Evolutionary conservation across 2,113 vertebrate species (phyloP), one percentile per base, ranked within the genome.

Genomic region (Cyrtonyx montezumae): DNA sequence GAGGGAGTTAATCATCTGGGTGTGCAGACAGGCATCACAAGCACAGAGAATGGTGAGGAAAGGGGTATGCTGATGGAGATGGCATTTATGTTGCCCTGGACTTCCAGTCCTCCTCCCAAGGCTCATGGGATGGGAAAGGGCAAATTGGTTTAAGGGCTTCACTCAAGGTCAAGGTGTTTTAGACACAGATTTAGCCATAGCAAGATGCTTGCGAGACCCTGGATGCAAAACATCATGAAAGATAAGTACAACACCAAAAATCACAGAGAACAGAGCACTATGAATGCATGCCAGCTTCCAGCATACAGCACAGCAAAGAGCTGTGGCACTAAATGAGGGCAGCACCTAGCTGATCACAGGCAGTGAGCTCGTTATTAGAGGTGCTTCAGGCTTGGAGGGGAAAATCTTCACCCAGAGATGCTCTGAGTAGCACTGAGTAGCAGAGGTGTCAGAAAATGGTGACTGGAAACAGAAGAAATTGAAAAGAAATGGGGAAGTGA

Each of bases 351-450:
- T 95, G 73, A 96, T 93, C 70, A 91, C 79, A 93, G 68, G 51
- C 43, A n/a, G n/a, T 65, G 71, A 55, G 36, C 56, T 97, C 71
- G 16, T 93, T 84, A 88, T 34, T 70, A 85, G 73, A 93, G 14
- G 8, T 84, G 65, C 18, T 82, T 73, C 80, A 73, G 58, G 16
- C 58, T 84, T 40, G 51, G 66, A 85, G 63, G 36, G 36, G 48
- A 53, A 92, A 79, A 91, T 76, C 17, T 23, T 30, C 66, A 46
- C 5, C 18, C 20, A 55, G 75, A 65, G 36, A 51, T 40, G 28
- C 30, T 49, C 42, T 15, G 30, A n/a, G n/a, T n/a, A n/a, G n/a
- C 70, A 36, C 40, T 12, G 10, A 32, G 55, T 56, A 56, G 56
- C 32, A 63, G 74, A 63, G 40, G 40, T 40, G 40, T 75, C 79